Percentiles rank a stretch among this genome's conserved stretches.
Conservation (phyloP, 2,113 vertebrate genomes). For the Paraplagusia blochii region DNA sequence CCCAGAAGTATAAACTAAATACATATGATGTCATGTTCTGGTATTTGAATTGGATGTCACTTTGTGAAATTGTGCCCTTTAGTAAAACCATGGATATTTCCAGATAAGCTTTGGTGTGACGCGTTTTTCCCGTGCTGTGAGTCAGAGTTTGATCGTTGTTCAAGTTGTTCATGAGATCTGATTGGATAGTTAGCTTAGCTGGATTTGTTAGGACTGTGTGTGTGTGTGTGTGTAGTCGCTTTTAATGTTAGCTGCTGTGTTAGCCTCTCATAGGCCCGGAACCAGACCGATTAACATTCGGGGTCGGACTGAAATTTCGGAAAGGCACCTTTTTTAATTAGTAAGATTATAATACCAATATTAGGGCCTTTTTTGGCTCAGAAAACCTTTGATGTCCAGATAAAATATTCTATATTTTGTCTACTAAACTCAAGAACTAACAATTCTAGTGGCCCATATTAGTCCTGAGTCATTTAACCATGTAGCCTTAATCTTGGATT, state of each 20-base stretch:
- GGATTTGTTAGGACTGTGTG: background rate
- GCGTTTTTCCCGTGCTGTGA: background rate
- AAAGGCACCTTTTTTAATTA: too few species aligned
- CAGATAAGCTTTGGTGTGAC: background rate
- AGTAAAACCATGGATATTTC: background rate
- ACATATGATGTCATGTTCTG: background rate
- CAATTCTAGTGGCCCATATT: too few species aligned
- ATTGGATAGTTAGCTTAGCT: background rate
- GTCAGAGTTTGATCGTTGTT: background rate
- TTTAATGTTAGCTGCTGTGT: constrained; percentile 17
- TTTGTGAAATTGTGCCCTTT: background rate
- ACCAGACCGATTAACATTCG: too few species aligned
- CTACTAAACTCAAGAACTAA: too few species aligned
- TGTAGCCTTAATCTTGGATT: too few species aligned
- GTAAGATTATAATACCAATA: too few species aligned
- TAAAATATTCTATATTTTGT: too few species aligned
- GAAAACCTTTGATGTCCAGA: too few species aligned
- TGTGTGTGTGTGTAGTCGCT: background rate
- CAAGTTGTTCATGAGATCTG: background rate
- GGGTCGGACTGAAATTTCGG: too few species aligned
- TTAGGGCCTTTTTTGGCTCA: too few species aligned
- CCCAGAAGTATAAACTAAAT: accelerated
- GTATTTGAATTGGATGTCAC: background rate
- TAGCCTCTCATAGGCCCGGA: constrained; percentile 6
- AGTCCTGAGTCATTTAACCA: too few species aligned